Percentiles rank a stretch among this genome's conserved stretches.
Conservation (phyloP, 2,797 vertebrate species). For the Merluccius polli region DNA sequence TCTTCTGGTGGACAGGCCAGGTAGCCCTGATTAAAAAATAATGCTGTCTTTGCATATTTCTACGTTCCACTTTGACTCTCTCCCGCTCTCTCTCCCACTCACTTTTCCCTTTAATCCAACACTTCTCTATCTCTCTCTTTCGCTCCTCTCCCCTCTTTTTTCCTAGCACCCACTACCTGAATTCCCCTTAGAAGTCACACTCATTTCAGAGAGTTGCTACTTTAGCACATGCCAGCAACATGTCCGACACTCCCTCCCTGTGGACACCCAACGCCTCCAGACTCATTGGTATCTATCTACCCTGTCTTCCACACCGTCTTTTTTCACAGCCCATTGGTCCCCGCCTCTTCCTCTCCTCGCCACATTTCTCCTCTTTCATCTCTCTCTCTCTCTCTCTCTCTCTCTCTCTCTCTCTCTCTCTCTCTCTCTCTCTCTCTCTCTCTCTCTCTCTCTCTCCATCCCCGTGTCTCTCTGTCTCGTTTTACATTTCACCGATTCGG, state of each 20-base stretch:
- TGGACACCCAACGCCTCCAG: neutral
- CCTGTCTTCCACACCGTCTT: slow-evolving; percentile 17
- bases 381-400: slow-evolving; percentile 23
- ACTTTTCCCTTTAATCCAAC: too few relatives aligned
- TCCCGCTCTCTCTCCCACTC: slow-evolving; percentile 25
- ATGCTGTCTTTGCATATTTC: neutral
- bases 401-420: slow-evolving; percentile 34
- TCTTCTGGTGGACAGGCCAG: neutral
- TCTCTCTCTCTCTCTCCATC: slow-evolving; percentile 25
- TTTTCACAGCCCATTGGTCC: slow-evolving; percentile 48
- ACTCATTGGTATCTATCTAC: neutral
- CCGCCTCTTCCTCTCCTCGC: neutral
- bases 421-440: slow-evolving; percentile 13
- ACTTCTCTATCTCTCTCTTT: neutral
- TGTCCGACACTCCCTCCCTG: neutral
- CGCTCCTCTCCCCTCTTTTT: neutral
- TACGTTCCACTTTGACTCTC: neutral
- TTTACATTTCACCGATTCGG: slow-evolving; percentile 67
- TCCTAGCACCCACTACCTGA: neutral
- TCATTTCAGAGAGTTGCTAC: neutral
- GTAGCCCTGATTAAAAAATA: too few relatives aligned
- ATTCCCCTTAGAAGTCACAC: neutral
- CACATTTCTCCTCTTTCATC: slow-evolving; percentile 6
- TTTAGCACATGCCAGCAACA: neutral
- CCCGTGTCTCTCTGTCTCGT: slow-evolving; percentile 25